Evolutionary conservation across 2,888 invertebrate genomes (phyloP).

Genomic region (Linnaemya vulpina): DNA sequence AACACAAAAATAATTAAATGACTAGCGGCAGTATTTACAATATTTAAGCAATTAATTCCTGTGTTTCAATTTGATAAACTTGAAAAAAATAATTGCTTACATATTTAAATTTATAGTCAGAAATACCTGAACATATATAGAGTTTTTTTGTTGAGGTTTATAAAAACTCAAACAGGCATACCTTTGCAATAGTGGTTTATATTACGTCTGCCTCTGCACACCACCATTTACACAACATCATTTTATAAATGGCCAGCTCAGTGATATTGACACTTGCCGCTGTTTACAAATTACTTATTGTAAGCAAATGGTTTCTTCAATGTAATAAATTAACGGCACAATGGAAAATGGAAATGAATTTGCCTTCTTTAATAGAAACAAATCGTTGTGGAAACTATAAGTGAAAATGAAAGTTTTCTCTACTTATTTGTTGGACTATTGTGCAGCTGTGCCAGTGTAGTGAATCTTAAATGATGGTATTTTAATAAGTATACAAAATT

Average conservation of each 20-base stretch:
- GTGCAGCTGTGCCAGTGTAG: too few species aligned
- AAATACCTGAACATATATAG: not conserved
- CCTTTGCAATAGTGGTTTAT: not conserved
- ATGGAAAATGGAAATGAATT: not conserved
- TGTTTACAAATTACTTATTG: constrained; percentile 4
- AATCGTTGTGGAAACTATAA: too few species aligned
- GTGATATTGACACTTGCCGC: not conserved
- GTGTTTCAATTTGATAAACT: constrained; percentile 62
- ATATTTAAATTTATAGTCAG: constrained; percentile 52
- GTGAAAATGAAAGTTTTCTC: too few species aligned
- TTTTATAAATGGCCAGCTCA: not conserved
- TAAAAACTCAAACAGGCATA: not conserved
- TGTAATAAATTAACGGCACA: not conserved
- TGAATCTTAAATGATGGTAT: too few species aligned
- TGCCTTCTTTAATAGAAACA: too few species aligned
- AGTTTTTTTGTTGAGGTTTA: not conserved
- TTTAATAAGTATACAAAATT: too few species aligned
- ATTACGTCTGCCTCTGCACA: not conserved
- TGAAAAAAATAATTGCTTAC: constrained; percentile 34
- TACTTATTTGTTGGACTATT: too few species aligned
- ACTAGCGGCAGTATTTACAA: constrained; percentile 60
- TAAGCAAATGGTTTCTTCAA: not conserved
- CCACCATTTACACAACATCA: not conserved
- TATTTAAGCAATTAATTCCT: constrained; percentile 66
- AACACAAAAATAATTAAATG: constrained; percentile 26